These are phyloP conservation scores for Hoplias malabaricus DNA, from an alignment of 2,113 vertebrate species.

Conservation along the genomic window DNA sequence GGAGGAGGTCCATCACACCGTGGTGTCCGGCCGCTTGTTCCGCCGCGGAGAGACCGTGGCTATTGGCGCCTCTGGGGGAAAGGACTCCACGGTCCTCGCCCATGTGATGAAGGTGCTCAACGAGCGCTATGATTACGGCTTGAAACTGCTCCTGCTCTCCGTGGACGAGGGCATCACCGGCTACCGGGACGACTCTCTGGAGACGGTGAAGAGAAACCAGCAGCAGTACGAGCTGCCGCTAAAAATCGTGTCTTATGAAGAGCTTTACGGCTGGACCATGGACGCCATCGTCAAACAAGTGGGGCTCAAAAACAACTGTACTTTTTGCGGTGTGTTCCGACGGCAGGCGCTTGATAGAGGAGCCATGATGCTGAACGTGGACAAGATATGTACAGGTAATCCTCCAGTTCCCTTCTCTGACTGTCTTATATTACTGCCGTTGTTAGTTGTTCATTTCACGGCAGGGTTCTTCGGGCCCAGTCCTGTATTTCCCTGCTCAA, in stretches of 20 bases:
- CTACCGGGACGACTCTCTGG: constrained; percentile 85
- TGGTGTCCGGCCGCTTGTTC: constrained; percentile 75
- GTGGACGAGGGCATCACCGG: constrained; percentile 88
- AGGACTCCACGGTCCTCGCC: constrained; percentile 87
- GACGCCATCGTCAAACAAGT: constrained; percentile 82
- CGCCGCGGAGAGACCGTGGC: constrained; percentile 76
- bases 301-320: constrained; percentile 84
- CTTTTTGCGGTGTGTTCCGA: constrained; percentile 89
- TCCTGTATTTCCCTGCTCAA: too few relatives aligned
- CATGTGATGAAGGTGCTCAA: constrained; percentile 82
- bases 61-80: constrained; percentile 85
- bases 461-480: too few relatives aligned
- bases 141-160: constrained; percentile 80
- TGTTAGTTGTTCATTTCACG: too few relatives aligned
- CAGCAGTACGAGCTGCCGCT: constrained; percentile 81
- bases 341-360: constrained; percentile 84
- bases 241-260: constrained; percentile 82
- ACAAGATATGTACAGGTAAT: constrained; percentile 86
- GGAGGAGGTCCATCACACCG: constrained; percentile 82
- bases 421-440: not conserved
- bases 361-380: constrained; percentile 81
- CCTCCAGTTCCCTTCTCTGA: too few relatives aligned
- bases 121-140: constrained; percentile 73
- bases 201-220: constrained; percentile 82
- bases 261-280: constrained; percentile 91